Evolutionary conservation across 2,113 vertebrate genomes (phyloP).

Genomic region (Urocitellus parryii): DNA sequence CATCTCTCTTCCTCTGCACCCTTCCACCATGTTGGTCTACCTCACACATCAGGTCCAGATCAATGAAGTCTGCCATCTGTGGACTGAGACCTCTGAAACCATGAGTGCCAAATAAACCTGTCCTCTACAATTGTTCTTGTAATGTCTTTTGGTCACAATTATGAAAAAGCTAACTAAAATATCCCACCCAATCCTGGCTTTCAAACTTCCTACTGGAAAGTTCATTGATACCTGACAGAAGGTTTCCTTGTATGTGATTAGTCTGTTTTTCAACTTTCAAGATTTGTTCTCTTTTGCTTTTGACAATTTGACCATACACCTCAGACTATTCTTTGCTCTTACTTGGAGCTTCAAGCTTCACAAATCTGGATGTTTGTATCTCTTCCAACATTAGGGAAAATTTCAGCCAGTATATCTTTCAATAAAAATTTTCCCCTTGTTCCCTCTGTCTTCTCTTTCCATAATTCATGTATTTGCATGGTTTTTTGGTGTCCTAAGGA

Average conservation of each 20-base stretch:
- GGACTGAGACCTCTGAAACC: no score
- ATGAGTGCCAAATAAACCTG: no score
- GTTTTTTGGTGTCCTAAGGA: neutral
- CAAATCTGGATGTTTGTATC: neutral
- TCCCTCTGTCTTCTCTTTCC: neutral
- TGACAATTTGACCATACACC: no score
- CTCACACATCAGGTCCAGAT: no score
- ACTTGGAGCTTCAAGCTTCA: neutral
- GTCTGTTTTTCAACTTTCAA: neutral
- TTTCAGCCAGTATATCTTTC: no score
- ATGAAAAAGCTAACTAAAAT: no score
- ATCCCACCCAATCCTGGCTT: no score
- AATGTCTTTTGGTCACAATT: no score
- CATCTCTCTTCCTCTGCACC: no score
- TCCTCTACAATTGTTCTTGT: no score
- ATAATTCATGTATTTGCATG: neutral
- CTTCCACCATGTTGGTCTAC: no score
- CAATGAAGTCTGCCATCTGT: no score
- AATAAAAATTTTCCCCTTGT: neutral
- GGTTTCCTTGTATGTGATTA: neutral
- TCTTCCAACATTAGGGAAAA: neutral
- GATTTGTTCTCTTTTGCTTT: neutral
- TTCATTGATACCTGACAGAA: neutral
- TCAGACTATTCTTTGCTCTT: neutral
- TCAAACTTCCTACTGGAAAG: neutral